Evolutionary conservation across 2,888 invertebrate species (phyloP), one percentile per base, ranked within the genome.

Genomic region (Aphodius granarius): DNA sequence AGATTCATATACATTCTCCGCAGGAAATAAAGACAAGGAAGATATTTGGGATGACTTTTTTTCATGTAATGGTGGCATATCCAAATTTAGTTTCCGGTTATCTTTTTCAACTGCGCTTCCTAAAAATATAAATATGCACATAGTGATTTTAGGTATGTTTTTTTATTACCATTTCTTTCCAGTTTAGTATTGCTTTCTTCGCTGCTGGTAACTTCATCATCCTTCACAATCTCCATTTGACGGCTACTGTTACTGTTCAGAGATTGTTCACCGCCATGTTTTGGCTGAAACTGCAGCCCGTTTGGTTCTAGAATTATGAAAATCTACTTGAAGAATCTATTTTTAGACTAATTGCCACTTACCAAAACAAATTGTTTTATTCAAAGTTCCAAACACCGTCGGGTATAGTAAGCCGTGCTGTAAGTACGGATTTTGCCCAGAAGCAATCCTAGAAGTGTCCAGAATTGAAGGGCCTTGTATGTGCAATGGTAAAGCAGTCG

Each of bases 131-230:
- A 43, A 43, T 43, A 43, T 43, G 13, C 6, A 6, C 43, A 43
- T 23, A 23, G 5, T 23, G 43, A 43, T 43, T 9, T 43, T 43
- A 9, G 43, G 43, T 43, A 43, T 3, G 43, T 43, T 18, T 65
- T 65, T 15, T 19, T n/a, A n/a, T 65, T 19, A 68, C 68, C 68
- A 68, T 19, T 68, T 71, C 63, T 17, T 71, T 22, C 23, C 15
- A 63, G 43, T 43, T 65, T 75, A 62, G 22, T 43, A 65, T 86
- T 85, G 17, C 92, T 91, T 85, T 93, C 94, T 84, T 93, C 93
- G 0, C 94, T 93, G 85, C 94, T 94, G 19, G 92, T 91, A 0
- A 94, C 94, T 86, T 94, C 94, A 81, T 94, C 93, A 80, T 94
- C 94, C 83, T 93, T 93, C 20, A 88, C 63, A 21, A 18, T 17